Conservation (phyloP, 2,797 vertebrate species). For the Crenuchus spilurus region DNA sequence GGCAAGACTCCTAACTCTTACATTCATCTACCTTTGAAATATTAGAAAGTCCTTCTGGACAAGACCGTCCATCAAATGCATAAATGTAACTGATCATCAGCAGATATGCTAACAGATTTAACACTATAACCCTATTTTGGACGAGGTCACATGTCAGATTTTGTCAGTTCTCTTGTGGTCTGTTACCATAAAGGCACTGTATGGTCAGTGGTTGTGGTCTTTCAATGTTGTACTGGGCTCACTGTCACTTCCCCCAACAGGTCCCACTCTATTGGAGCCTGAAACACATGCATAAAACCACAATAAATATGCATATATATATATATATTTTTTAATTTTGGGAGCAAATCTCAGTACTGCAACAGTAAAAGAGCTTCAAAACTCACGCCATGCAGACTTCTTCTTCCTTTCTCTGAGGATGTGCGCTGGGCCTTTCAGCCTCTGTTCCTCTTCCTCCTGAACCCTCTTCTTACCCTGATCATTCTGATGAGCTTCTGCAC, state of each 20-base stretch:
- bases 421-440: conserved; percentile 22
- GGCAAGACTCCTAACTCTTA: too few species aligned
- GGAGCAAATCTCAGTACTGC: too few species aligned
- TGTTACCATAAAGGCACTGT: background rate
- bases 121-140: too few species aligned
- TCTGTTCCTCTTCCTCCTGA: conserved; percentile 61
- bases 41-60: too few species aligned
- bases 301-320: background rate
- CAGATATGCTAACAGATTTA: too few species aligned
- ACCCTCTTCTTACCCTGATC: conserved; percentile 59
- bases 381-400: conserved; percentile 74
- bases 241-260: conserved; percentile 69
- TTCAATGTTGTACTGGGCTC: conserved; percentile 64
- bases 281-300: background rate
- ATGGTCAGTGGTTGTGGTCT: conserved; percentile 61
- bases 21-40: too few species aligned
- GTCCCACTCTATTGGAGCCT: conserved; percentile 75
- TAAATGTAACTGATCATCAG: too few species aligned
- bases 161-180: background rate
- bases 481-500: conserved; percentile 51
- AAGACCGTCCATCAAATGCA: too few species aligned
- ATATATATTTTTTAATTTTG: too few species aligned
- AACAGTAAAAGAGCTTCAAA: too few species aligned
- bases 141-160: background rate
- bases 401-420: conserved; percentile 74